phyloP scores from a whole-genome alignment of 2,888 invertebrate genomes.

The Cheilosia vernalis region DNA sequence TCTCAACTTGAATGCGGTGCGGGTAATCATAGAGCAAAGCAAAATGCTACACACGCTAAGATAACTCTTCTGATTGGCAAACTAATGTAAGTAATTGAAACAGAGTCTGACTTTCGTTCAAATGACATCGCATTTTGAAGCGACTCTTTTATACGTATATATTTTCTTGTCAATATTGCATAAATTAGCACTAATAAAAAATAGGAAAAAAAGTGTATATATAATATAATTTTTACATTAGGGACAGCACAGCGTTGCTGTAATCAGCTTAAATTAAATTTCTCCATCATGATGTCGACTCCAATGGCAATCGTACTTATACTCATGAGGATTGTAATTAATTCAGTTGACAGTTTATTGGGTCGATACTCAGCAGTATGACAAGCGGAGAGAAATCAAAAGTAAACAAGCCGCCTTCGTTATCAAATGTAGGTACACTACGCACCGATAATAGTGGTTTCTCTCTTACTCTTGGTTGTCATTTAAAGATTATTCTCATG shows the following conservation, averaged over 20 bases:
- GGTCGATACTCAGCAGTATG: conserved; percentile 54
- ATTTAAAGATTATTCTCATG: conserved; percentile 38
- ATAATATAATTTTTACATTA: conserved; percentile 63
- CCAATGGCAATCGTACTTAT: conserved; percentile 50
- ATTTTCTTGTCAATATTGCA: conserved; percentile 46
- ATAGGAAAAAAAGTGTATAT: conserved; percentile 21
- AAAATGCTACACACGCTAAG: conserved; percentile 10
- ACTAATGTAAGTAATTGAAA: conserved; percentile 54
- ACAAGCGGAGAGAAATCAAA: conserved; percentile 48
- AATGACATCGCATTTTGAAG: conserved; percentile 32
- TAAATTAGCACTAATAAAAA: conserved; percentile 62
- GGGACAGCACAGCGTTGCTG: conserved; percentile 48
- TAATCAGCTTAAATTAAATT: conserved; percentile 73
- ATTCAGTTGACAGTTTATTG: conserved; percentile 72
- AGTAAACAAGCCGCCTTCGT: conserved; percentile 58
- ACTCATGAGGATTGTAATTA: conserved; percentile 70
- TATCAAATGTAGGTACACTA: conserved; percentile 43
- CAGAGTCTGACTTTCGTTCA: conserved; percentile 24
- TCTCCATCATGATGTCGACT: conserved; percentile 46
- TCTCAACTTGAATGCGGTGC: conserved; percentile 35
- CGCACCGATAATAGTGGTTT: conserved; percentile 4
- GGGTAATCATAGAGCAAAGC: background rate
- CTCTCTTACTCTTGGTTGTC: conserved; percentile 15
- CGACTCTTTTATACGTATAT: background rate
- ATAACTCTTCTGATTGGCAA: conserved; percentile 30